phyloP scores from a whole-genome alignment of 2,888 invertebrate genomes.

The Atethmia centrago region DNA sequence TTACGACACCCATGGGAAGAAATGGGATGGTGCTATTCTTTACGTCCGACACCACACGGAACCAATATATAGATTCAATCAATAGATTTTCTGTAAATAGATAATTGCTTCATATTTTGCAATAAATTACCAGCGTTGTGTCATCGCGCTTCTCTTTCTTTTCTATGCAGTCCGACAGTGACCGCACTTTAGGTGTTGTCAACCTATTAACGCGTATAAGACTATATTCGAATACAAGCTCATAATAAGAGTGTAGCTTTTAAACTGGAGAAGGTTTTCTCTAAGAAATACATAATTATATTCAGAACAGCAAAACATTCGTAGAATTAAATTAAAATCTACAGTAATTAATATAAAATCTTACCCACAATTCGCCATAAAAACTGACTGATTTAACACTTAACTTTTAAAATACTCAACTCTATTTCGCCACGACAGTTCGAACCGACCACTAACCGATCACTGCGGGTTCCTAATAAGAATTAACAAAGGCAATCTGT shows the following conservation, averaged over 20 bases:
- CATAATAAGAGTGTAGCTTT: background rate
- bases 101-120: too few species aligned
- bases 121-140: too few species aligned
- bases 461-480: constrained; percentile 47
- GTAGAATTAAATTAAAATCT: background rate
- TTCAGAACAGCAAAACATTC: background rate
- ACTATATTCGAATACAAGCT: background rate
- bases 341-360: background rate
- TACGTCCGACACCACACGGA: too few species aligned
- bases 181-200: too few species aligned
- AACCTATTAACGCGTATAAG: background rate
- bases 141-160: too few species aligned
- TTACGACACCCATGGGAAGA: too few species aligned
- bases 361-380: constrained; percentile 25
- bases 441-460: constrained; percentile 20
- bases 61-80: too few species aligned
- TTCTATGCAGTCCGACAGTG: too few species aligned
- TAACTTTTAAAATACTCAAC: background rate
- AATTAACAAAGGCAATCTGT: constrained; percentile 53
- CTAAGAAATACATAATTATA: background rate
- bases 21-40: too few species aligned
- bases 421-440: constrained; percentile 18
- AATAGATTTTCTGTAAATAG: too few species aligned
- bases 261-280: background rate
- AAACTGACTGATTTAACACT: background rate